These are phyloP conservation scores for Xenopus tropicalis DNA, from an alignment of 2,113 vertebrate genomes.

Conservation along the genomic window DNA sequence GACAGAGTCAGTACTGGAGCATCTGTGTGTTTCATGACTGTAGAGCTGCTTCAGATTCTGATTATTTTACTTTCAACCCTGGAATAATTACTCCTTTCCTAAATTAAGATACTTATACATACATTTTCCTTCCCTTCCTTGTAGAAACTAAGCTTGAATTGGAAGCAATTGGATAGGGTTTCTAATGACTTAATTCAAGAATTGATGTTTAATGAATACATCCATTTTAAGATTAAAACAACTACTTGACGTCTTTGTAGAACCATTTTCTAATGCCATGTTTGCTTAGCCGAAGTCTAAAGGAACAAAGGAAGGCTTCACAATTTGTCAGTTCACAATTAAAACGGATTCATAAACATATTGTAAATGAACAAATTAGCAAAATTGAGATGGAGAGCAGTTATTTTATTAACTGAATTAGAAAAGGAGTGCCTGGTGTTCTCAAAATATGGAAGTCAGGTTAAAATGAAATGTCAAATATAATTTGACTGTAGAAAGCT, in stretches of 20 bases:
- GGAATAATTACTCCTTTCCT: too few relatives aligned
- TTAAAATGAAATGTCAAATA: conserved; percentile 65
- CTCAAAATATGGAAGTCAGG: conserved; percentile 48
- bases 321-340: conserved; percentile 12
- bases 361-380: conserved; percentile 21
- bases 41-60: too few relatives aligned
- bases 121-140: too few relatives aligned
- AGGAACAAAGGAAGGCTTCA: conserved; percentile 12
- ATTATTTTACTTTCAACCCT: too few relatives aligned
- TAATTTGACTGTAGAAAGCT: conserved; percentile 58
- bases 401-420: conserved; percentile 43
- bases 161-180: too few relatives aligned
- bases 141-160: too few relatives aligned
- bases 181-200: too few relatives aligned
- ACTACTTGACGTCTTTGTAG: conserved; percentile 36
- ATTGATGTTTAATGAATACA: too few relatives aligned
- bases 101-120: too few relatives aligned
- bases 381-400: conserved; percentile 33
- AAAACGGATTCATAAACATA: conserved; percentile 30
- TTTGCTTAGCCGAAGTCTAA: conserved; percentile 31
- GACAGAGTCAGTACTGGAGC: too few relatives aligned
- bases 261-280: conserved; percentile 7
- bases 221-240: conserved; percentile 54
- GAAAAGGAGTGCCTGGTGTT: conserved; percentile 51
- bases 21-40: too few relatives aligned